Evolutionary conservation across 2,797 vertebrate species (phyloP), one percentile per base, ranked within the genome.

Genomic region (Remorina albescens): DNA sequence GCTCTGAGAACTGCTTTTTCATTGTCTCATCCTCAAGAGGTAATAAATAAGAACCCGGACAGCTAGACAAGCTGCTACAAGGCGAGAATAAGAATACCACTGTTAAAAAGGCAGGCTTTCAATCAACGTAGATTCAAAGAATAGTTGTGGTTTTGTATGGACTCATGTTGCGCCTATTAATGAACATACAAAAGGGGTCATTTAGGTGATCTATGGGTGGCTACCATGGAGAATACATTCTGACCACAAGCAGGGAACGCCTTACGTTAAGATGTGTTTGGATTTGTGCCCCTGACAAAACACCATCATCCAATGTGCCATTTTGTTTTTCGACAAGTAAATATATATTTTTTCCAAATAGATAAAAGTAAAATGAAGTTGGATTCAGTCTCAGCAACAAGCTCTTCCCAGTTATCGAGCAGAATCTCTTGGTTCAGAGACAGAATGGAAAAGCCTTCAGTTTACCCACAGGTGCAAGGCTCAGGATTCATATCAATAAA

Each of bases 131-230:
- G 93, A 96, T 96, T 97, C 95, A 97, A 94, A 96, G 95, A 97
- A 96, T 94, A 94, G 95, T 94, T 92, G 92, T 91, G 94, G 93
- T 95, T 96, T 96, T 97, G 94, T 96, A 95, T 95, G 95, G 96
- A 96, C 94, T 94, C 96, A 97, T 97, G 96, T 97, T 95, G 95
- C 94, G 96, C 96, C 95, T 96, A 96, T 97, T 97, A 97, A 98
- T 95, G 95, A 96, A 96, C 94, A 93, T 94, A 96, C 95, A 97
- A 96, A 97, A 96, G 94, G 90, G 92, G 93, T 94, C 93, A 94
- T 97, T 97, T 96, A 92, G 92, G 90, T 97, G 95, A 97, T 97
- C 97, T 96, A 97, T 96, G 89, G 92, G 89, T 77, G 85, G 94
- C 95, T 95, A 93, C 88, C 94, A 95, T 95, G 94, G 95, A 92